These are phyloP conservation scores for Limnephilus auricula DNA, from an alignment of 2,888 invertebrate genomes.

Conservation along the genomic window DNA sequence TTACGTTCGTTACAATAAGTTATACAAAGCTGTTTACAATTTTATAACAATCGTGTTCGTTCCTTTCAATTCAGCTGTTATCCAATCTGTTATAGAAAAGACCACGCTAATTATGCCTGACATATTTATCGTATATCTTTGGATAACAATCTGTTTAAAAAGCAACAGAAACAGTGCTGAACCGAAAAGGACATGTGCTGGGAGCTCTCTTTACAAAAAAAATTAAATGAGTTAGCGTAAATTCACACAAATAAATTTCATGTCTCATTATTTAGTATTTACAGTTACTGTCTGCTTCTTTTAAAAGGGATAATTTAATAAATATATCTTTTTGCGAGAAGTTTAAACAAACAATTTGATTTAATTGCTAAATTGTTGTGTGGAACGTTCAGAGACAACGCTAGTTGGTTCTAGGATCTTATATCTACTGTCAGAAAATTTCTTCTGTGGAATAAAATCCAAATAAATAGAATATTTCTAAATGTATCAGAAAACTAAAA, in stretches of 20 bases:
- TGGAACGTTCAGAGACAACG: too few species aligned
- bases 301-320: not conserved
- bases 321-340: not conserved
- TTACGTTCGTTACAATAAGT: not conserved
- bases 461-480: too few species aligned
- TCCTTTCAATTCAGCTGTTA: not conserved
- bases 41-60: not conserved
- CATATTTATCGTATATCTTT: not conserved
- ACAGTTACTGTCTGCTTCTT: not conserved
- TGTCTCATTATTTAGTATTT: not conserved
- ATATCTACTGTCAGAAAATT: too few species aligned
- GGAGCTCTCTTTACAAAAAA: not conserved
- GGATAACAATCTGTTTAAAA: constrained; percentile 2
- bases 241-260: not conserved
- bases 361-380: not conserved
- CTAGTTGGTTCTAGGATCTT: too few species aligned
- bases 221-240: not conserved
- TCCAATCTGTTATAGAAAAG: not conserved
- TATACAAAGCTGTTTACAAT: not conserved
- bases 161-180: not conserved
- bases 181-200: not conserved
- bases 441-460: too few species aligned
- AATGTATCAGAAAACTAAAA: too few species aligned
- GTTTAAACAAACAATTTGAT: not conserved
- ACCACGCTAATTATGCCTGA: not conserved